Evolutionary conservation across 1,140 invertebrate genomes (phyloP).

Genomic region (Pantala flavescens): DNA sequence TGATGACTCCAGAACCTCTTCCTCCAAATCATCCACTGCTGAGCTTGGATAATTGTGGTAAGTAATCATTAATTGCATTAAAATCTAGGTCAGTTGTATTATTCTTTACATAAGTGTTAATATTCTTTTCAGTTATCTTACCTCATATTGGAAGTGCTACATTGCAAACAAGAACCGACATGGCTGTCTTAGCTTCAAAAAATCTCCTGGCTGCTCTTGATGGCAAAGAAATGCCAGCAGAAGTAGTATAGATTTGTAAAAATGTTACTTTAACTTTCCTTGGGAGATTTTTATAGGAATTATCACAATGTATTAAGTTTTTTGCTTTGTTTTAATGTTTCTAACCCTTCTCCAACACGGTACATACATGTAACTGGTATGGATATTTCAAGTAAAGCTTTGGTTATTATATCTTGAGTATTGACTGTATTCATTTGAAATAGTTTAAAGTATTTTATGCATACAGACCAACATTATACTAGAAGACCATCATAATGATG

Average conservation of each 20-base stretch:
- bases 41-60: conserved; percentile 65
- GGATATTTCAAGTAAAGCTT: too few relatives aligned
- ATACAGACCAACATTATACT: too few relatives aligned
- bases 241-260: neutral
- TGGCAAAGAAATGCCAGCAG: conserved; percentile 49
- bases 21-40: conserved; percentile 63
- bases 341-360: too few relatives aligned
- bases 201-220: conserved; percentile 69
- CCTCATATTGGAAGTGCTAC: conserved; percentile 86
- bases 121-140: conserved; percentile 47
- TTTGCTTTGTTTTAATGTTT: too few relatives aligned
- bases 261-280: too few relatives aligned
- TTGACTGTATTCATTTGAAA: too few relatives aligned
- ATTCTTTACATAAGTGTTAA: neutral
- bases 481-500: too few relatives aligned
- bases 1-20: conserved; percentile 79
- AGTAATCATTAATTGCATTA: conserved; percentile 26
- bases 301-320: too few relatives aligned
- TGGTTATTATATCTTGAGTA: too few relatives aligned
- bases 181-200: conserved; percentile 64
- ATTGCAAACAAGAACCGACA: conserved; percentile 57
- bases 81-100: neutral
- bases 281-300: too few relatives aligned
- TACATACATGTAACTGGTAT: too few relatives aligned
- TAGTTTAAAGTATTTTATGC: too few relatives aligned